Percentiles rank a stretch among this genome's conserved stretches.
Conservation (phyloP, 2,797 vertebrate species). For the Mus minutoides region DNA sequence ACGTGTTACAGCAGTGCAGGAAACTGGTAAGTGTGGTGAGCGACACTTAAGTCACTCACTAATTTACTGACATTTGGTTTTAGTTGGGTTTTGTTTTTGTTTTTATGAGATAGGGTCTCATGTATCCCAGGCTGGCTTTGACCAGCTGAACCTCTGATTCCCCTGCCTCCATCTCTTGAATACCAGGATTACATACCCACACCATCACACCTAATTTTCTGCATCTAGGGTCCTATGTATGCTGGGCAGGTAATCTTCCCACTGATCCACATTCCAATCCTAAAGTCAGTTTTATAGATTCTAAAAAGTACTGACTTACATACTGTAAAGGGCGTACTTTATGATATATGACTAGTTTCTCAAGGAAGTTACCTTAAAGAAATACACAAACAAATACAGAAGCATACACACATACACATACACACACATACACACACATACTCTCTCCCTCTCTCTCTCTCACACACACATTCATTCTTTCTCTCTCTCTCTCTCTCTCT, state of each 20-base stretch:
- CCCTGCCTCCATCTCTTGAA: neutral
- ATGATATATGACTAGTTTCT: neutral
- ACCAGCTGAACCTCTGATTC: neutral
- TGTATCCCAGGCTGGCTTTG: neutral
- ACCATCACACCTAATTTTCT: neutral
- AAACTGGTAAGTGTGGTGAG: neutral
- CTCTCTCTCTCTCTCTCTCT: too few species aligned
- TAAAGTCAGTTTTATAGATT: neutral
- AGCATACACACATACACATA: neutral
- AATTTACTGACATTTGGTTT: neutral
- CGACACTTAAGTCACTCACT: neutral
- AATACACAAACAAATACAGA: neutral
- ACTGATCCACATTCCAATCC: neutral
- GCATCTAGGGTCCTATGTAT: neutral
- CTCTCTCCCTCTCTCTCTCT: too few species aligned
- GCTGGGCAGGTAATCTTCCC: neutral
- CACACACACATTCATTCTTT: too few species aligned
- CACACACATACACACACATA: neutral
- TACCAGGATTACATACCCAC: neutral
- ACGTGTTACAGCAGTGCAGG: neutral
- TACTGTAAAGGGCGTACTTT: neutral
- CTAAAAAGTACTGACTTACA: neutral
- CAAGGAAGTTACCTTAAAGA: slow-evolving; percentile 27
- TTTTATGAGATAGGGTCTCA: neutral
- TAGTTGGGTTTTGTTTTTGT: neutral